Evolutionary conservation across 1,140 invertebrate species (phyloP).

Genomic region (Chironomus tepperi): DNA sequence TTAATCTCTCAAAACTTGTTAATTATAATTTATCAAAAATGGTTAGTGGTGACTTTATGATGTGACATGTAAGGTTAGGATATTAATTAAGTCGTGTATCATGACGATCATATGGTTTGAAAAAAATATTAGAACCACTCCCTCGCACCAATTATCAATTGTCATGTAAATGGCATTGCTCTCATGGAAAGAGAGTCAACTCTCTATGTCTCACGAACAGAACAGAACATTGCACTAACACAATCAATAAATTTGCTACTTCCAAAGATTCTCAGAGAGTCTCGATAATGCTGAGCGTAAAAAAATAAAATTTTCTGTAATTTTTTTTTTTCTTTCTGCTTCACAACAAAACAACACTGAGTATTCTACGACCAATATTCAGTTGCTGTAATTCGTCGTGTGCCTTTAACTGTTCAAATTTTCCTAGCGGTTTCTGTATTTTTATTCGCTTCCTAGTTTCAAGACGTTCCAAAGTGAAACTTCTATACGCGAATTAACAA

Average conservation of each 20-base stretch:
- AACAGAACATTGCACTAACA: conserved; percentile 1
- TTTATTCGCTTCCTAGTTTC: conserved; percentile 22
- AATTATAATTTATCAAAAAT: no score
- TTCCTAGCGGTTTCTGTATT: conserved; percentile 18
- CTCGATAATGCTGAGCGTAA: background rate
- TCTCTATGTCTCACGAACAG: background rate
- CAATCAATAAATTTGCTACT: background rate
- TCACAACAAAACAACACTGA: conserved; percentile 16
- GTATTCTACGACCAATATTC: conserved; percentile 12
- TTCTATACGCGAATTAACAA: no score
- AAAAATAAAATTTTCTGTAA: background rate
- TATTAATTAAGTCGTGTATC: no score
- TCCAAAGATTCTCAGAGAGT: background rate
- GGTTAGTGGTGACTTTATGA: no score
- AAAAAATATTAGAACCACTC: background rate
- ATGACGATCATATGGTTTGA: no score
- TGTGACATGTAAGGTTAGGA: no score
- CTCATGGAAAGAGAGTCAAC: background rate
- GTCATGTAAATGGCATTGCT: conserved; percentile 12
- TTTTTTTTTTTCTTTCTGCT: background rate
- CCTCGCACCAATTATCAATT: background rate
- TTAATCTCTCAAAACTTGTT: no score
- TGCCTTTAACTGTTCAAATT: conserved; percentile 15
- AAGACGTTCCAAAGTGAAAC: background rate
- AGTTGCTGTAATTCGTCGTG: conserved; percentile 19